phyloP scores from a whole-genome alignment of 1,140 invertebrate genomes.

The Phymorhynchus buccinoides region DNA sequence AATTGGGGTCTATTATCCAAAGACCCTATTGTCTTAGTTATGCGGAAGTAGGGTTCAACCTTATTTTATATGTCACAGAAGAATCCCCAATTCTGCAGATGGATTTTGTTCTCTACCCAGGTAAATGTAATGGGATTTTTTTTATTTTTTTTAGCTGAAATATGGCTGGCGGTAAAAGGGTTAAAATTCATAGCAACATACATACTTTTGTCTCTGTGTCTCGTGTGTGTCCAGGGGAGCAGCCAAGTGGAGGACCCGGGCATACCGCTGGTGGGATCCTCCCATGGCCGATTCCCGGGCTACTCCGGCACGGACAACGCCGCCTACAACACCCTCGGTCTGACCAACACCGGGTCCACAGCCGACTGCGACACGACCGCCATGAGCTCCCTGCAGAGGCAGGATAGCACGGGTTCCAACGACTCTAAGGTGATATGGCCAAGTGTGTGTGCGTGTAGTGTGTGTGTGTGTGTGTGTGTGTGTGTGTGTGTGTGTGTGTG shows the following conservation, averaged over 20 bases:
- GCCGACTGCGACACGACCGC: background rate
- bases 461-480: slow-evolving; percentile 19
- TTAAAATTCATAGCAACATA: background rate
- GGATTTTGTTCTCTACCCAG: too few species aligned
- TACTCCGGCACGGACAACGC: slow-evolving; percentile 13
- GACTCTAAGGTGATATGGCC: background rate
- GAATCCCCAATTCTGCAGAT: too few species aligned
- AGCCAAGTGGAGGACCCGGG: slow-evolving; percentile 1
- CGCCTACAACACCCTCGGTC: background rate
- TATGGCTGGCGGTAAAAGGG: too few species aligned
- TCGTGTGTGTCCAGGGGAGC: background rate
- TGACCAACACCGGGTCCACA: background rate
- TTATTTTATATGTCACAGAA: too few species aligned
- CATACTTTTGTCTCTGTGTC: background rate
- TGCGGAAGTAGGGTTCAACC: too few species aligned
- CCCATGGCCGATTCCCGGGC: background rate
- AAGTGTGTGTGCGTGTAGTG: too few species aligned
- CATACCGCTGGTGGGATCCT: background rate
- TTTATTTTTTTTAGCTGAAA: too few species aligned
- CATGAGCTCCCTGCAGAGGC: background rate
- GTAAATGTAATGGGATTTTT: too few species aligned
- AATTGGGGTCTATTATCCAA: too few species aligned
- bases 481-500: background rate
- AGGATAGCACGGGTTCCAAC: background rate
- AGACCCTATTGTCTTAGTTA: too few species aligned